Percentiles rank a stretch among this genome's conserved stretches.
Evolutionary conservation across 1,140 invertebrate species (phyloP).

Genomic region (Zaprionus taronus): DNA sequence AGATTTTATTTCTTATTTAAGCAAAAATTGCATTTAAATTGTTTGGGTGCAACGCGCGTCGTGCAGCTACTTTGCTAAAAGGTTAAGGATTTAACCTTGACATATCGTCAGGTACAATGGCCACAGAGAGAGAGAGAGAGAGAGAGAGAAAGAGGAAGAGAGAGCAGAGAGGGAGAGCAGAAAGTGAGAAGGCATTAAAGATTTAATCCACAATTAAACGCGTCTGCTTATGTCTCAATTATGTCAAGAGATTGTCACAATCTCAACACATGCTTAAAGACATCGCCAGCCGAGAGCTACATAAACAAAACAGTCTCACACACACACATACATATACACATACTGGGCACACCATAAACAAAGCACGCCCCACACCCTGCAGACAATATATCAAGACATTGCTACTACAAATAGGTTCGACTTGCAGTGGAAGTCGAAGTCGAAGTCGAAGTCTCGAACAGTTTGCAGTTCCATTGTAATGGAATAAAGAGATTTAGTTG

Average conservation of each 20-base stretch:
- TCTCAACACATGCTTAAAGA: slow-evolving; percentile 32
- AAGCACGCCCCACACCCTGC: slow-evolving; percentile 18
- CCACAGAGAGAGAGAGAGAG: slow-evolving; percentile 3
- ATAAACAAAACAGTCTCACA: slow-evolving; percentile 72
- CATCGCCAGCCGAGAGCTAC: slow-evolving; percentile 43
- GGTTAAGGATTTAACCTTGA: slow-evolving; percentile 76
- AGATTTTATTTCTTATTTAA: slow-evolving; percentile 83
- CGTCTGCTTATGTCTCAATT: slow-evolving; percentile 78
- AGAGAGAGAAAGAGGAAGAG: neutral
- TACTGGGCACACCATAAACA: slow-evolving; percentile 57
- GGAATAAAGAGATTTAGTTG: slow-evolving; percentile 79
- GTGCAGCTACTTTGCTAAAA: slow-evolving; percentile 59
- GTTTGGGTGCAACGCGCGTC: slow-evolving; percentile 44
- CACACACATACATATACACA: neutral
- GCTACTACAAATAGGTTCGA: slow-evolving; percentile 74
- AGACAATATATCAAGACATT: slow-evolving; percentile 75
- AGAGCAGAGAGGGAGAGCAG: neutral
- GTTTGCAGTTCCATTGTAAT: slow-evolving; percentile 50
- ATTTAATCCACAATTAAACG: slow-evolving; percentile 56
- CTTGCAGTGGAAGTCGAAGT: neutral
- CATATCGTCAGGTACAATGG: slow-evolving; percentile 57
- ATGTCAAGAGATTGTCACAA: slow-evolving; percentile 71
- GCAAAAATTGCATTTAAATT: slow-evolving; percentile 83
- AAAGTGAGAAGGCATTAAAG: neutral
- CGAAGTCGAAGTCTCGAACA: slow-evolving; percentile 4